Base-by-base conservation (phyloP, 1,140 invertebrate genomes). In the Drosophila persimilis region DNA sequence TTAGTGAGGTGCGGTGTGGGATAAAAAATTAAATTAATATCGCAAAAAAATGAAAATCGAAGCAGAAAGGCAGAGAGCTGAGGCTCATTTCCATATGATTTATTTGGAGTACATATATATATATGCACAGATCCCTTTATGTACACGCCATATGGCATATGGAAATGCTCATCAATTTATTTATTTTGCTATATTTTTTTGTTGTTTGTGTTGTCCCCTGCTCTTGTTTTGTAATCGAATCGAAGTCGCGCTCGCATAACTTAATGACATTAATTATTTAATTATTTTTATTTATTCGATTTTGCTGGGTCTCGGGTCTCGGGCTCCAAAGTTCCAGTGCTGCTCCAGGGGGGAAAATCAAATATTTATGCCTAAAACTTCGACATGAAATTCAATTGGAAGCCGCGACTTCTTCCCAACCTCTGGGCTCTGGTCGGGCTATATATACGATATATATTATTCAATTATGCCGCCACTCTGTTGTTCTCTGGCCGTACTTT, bases 181-280 rank as follows among this genome's bases (percentile, higher is more conserved):
- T 39, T 39, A 39, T 39, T 13, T 39, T 1, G 35, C 35, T 39
- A 11, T 39, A 39, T 39, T 39, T 39, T 39, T 5, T 15, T 15
- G 15, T 15, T 39, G 17, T 17, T 17, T 17, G 17, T 39, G 35
- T 39, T 39, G 0, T 29, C 43, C 54, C 61, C 62, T 73, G n/a
- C 63, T 58, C 41, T 59, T 50, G 24, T 43, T 51, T 41, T 47
- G 52, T 73, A 58, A 61, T 58, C 57, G 65, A 67, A 74, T 70
- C 52, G 56, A 62, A 51, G 60, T 39, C 44, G 51, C 62, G 74
- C 56, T 69, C 66, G 83, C 83, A 78, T 78, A 86, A 73, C 57
- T 86, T 88, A 86, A 86, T 76, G 71, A 60, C 71, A 88, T 86
- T 88, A 88, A 86, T 86, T 86, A 86, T 88, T 86, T 88, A 86